Evolutionary conservation across 2,888 invertebrate genomes (phyloP).

Genomic region (Thymelicus sylvestris): DNA sequence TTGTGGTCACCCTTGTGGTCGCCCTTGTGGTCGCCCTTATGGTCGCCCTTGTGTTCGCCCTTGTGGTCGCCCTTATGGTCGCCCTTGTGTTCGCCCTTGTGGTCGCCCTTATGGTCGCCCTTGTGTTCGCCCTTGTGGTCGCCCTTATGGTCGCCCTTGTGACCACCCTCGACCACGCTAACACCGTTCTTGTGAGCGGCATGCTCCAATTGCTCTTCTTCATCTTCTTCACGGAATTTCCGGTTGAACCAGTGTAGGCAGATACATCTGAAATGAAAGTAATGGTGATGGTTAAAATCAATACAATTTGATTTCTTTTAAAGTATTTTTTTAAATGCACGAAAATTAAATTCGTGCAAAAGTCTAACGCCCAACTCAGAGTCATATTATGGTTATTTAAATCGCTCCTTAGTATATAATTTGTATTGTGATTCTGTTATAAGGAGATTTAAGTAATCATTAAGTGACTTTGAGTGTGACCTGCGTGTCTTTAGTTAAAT

Average conservation of each 20-base stretch:
- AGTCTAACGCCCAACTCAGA: too few relatives aligned
- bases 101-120: slow-evolving; percentile 25
- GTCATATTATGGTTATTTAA: too few relatives aligned
- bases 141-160: slow-evolving; percentile 57
- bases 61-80: slow-evolving; percentile 40
- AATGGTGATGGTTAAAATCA: background rate
- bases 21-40: slow-evolving; percentile 62
- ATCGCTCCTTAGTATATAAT: too few relatives aligned
- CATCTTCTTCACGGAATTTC: slow-evolving; percentile 73
- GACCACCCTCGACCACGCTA: slow-evolving; percentile 76
- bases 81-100: slow-evolving; percentile 36
- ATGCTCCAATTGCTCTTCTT: slow-evolving; percentile 61
- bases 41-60: slow-evolving; percentile 49
- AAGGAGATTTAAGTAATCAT: too few relatives aligned
- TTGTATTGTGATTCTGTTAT: too few relatives aligned
- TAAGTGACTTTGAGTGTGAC: too few relatives aligned
- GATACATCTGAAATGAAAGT: slow-evolving; percentile 79
- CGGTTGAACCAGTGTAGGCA: slow-evolving; percentile 87
- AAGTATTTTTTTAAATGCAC: too few relatives aligned
- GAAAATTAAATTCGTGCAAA: too few relatives aligned
- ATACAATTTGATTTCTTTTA: too few relatives aligned
- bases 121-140: slow-evolving; percentile 50
- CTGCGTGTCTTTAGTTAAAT: too few relatives aligned
- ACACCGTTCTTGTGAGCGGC: slow-evolving; percentile 77
- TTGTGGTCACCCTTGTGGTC: slow-evolving; percentile 30